A percentile compares a stretch with the other conserved stretches of the same genome.
Evolutionary conservation across 2,113 vertebrate species (phyloP).

Genomic region (Syngnathus floridae): DNA sequence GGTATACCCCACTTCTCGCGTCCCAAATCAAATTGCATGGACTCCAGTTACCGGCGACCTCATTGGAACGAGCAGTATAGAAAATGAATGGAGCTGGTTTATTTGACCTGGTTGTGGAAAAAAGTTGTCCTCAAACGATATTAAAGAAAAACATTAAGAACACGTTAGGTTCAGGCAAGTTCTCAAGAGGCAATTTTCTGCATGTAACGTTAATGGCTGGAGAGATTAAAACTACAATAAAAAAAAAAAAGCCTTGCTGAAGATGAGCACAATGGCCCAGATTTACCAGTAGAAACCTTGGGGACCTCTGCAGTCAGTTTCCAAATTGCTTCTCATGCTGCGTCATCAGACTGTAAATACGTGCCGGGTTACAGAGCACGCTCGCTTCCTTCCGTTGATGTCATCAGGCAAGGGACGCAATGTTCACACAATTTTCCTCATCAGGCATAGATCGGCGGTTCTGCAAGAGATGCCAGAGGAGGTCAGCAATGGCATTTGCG

Average conservation of each 20-base stretch:
- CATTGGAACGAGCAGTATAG: too few species aligned
- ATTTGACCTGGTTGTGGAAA: too few species aligned
- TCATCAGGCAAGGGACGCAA: neutral
- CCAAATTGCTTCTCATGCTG: neutral
- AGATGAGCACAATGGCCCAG: slow-evolving; percentile 3
- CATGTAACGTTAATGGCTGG: neutral
- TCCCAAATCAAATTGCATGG: too few species aligned
- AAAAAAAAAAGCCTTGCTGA: slow-evolving; percentile 2
- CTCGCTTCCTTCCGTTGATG: slow-evolving; percentile 3
- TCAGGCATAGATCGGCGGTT: slow-evolving; percentile 38
- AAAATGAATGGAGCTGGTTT: too few species aligned
- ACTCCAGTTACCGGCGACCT: too few species aligned
- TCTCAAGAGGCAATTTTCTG: neutral
- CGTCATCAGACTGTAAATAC: slow-evolving; percentile 1
- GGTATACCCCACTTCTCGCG: too few species aligned
- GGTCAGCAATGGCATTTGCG: slow-evolving; percentile 55
- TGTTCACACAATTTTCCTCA: slow-evolving; percentile 11
- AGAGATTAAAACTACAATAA: slow-evolving; percentile 18
- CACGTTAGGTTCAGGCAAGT: neutral
- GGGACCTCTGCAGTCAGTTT: neutral
- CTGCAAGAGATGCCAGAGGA: slow-evolving; percentile 17
- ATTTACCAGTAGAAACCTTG: neutral
- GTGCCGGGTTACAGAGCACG: neutral
- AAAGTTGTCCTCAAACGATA: too few species aligned
- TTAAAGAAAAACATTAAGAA: slow-evolving; percentile 1